Base-by-base conservation (phyloP, 2,113 vertebrate species). In the Actenoides hombroni region DNA sequence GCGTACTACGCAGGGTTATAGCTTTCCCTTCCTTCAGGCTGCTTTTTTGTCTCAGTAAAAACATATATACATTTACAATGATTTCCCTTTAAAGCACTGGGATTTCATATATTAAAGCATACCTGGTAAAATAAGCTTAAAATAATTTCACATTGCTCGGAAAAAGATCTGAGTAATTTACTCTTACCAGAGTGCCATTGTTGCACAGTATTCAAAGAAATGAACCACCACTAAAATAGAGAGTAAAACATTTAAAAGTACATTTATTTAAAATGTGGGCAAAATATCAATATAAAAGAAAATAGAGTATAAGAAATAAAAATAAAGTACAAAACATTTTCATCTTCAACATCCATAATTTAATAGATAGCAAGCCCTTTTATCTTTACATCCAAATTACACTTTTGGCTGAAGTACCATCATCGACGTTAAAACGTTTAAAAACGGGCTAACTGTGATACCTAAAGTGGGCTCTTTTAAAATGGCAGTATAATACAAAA, bases 311-410 rank as follows among this genome's bases (percentile, higher is more conserved):
- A 98, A 97, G 98, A 98, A 98, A 98, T 98, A 98, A 98, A 98
- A 98, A 98, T 98, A 98, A 98, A 98, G 97, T 98, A 98, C 96
- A 98, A 98, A 98, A 98, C 97, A 97, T 98, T 96, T 98, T 94
- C 93, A 97, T 98, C 95, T 98, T 92, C 64, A 94, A 97, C 96
- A 97, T 97, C 94, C 97, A 98, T 98, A 98, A 98, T 98, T 98
- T 98, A 98, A 98, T 89, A 97, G 97, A 98, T 86, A 98, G 86
- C 93, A 97, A 98, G 97, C 94, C 97, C 97, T 97, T 98, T 97
- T 68, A 91, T 96, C 97, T 98, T 97, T 98, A 98, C 97, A 98
- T 69, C 96, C 94, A 96, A 97, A 95, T 92, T 97, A 96, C 85
- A 95, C 92, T 95, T 94, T 94, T 92, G 94, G 96, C 89, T 95